phyloP scores from a whole-genome alignment of 2,888 invertebrate species.

The Palloptera scutellata region DNA sequence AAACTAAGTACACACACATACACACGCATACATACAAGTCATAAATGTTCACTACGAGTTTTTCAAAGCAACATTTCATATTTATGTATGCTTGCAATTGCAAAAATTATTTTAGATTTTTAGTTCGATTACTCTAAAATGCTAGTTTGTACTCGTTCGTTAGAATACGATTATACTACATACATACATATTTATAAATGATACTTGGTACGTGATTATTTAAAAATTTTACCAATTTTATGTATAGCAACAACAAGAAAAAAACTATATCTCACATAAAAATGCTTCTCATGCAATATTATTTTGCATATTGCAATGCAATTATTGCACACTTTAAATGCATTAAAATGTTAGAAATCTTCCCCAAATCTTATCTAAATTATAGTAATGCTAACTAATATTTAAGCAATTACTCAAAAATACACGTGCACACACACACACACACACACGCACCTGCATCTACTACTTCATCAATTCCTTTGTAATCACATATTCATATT shows the following conservation, averaged over 20 bases:
- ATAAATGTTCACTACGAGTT: too few species aligned
- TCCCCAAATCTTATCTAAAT: background rate
- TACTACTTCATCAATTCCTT: background rate
- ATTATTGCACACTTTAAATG: slow-evolving; percentile 31
- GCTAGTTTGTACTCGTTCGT: too few species aligned
- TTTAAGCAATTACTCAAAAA: slow-evolving; percentile 1
- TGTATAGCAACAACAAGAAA: background rate
- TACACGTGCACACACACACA: background rate
- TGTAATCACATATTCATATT: background rate
- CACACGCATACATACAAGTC: background rate
- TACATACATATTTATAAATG: too few species aligned
- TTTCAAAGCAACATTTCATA: too few species aligned
- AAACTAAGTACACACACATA: background rate
- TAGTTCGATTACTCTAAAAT: too few species aligned
- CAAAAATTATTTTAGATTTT: too few species aligned
- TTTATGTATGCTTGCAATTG: too few species aligned
- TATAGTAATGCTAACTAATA: background rate
- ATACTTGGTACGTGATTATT: slow-evolving; percentile 38
- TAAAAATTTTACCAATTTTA: slow-evolving; percentile 42
- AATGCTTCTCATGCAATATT: slow-evolving; percentile 32
- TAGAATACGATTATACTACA: too few species aligned
- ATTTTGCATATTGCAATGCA: slow-evolving; percentile 23
- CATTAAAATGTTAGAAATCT: slow-evolving; percentile 9
- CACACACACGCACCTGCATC: slow-evolving; percentile 3
- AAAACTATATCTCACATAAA: slow-evolving; percentile 15